Percentiles rank a stretch among this genome's conserved stretches.
These are phyloP conservation scores for Sinotaia quadrata DNA, from an alignment of 2,888 invertebrate species.

Conservation along the genomic window DNA sequence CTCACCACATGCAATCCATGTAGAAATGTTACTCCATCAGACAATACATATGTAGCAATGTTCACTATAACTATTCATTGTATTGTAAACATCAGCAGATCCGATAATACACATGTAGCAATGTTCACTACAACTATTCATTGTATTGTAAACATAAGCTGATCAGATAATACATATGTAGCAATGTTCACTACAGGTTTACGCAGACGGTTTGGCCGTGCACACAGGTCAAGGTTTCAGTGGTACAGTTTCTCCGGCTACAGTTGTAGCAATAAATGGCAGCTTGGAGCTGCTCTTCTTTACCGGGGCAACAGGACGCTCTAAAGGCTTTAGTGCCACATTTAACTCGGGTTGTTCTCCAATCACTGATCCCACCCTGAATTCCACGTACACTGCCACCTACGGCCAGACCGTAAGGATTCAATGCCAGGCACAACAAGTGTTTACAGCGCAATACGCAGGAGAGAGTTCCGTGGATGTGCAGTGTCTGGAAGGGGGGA, in stretches of 20 bases:
- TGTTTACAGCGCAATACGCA: constrained; percentile 40
- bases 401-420: constrained; percentile 41
- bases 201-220: constrained; percentile 17
- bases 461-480: constrained; percentile 39
- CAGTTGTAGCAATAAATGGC: constrained; percentile 30
- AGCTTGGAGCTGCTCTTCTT: constrained; percentile 39
- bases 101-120: too few species aligned
- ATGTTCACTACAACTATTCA: too few species aligned
- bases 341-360: constrained; percentile 50
- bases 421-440: constrained; percentile 46
- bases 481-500: constrained; percentile 46
- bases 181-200: too few species aligned
- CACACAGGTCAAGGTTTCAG: constrained; percentile 37
- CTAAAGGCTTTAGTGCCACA: constrained; percentile 43
- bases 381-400: constrained; percentile 31
- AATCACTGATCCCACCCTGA: constrained; percentile 35
- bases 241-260: constrained; percentile 35
- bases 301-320: constrained; percentile 45
- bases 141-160: too few species aligned
- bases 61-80: too few species aligned
- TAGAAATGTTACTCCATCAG: too few species aligned
- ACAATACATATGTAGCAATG: too few species aligned
- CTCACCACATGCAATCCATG: too few species aligned
- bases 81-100: too few species aligned
- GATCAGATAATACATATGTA: too few species aligned